Conservation (phyloP, 2,113 vertebrate genomes). For the Polyodon spathula region DNA sequence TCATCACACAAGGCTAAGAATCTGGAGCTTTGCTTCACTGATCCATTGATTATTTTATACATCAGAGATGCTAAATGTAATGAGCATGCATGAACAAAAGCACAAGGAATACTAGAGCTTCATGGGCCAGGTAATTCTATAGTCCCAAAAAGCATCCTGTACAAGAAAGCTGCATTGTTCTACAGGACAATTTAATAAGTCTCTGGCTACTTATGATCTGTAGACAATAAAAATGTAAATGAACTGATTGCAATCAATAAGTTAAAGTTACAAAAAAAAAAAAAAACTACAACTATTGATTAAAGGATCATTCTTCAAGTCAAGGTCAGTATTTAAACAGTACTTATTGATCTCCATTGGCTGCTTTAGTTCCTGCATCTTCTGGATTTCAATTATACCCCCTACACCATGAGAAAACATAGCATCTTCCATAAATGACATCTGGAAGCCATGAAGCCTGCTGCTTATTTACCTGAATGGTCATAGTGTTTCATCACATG, state of each 20-base stretch:
- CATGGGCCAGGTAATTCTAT: no score
- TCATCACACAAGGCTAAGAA: no score
- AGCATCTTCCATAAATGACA: neutral
- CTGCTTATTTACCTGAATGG: neutral
- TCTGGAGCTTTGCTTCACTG: no score
- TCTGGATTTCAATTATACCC: neutral
- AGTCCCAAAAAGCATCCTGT: no score
- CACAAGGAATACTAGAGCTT: no score
- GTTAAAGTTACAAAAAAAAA: conserved; percentile 14
- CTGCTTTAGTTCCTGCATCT: neutral
- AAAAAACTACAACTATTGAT: conserved; percentile 10
- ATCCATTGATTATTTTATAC: no score
- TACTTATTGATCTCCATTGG: conserved; percentile 20
- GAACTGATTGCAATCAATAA: conserved; percentile 18
- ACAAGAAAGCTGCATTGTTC: no score
- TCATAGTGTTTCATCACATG: no score
- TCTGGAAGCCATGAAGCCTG: neutral
- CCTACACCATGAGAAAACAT: neutral
- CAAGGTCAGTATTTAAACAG: conserved; percentile 20
- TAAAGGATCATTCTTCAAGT: conserved; percentile 12
- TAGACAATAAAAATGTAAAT: conserved; percentile 42
- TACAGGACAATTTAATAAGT: neutral
- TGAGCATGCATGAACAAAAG: no score
- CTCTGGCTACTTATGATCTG: conserved; percentile 35
- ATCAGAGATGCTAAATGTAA: no score